Evolutionary conservation across 1,140 invertebrate species (phyloP).

Genomic region (Hycleus cichorii): DNA sequence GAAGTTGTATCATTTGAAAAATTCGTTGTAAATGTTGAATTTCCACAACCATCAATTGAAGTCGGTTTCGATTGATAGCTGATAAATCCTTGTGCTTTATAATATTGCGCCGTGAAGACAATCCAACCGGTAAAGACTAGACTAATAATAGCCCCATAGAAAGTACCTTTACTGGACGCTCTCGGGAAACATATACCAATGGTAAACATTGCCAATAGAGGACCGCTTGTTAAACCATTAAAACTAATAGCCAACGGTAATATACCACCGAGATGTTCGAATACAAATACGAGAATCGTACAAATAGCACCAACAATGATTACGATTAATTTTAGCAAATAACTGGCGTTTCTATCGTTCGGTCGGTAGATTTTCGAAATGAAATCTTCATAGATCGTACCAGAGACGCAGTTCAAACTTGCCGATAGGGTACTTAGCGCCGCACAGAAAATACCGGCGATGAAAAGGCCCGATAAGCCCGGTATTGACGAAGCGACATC

Average conservation of each 20-base stretch:
- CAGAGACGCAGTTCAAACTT: conserved; percentile 51
- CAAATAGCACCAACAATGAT: conserved; percentile 50
- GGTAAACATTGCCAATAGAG: conserved; percentile 57
- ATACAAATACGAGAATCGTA: conserved; percentile 52
- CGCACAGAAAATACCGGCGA: conserved; percentile 58
- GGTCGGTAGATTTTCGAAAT: conserved; percentile 40
- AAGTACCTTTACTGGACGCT: conserved; percentile 47
- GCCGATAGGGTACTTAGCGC: conserved; percentile 44
- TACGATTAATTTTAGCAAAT: conserved; percentile 51
- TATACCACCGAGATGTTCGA: conserved; percentile 53
- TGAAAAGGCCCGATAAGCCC: conserved; percentile 53
- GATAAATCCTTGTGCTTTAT: conserved; percentile 20
- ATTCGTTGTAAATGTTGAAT: background rate
- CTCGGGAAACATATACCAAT: conserved; percentile 59
- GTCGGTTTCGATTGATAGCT: conserved; percentile 18
- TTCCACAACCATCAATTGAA: conserved; percentile 21
- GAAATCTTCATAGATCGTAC: conserved; percentile 60
- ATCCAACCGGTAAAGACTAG: conserved; percentile 15
- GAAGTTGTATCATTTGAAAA: background rate
- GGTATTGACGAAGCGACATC: conserved; percentile 42
- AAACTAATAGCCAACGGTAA: conserved; percentile 55
- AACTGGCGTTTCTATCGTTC: conserved; percentile 40
- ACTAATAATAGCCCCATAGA: background rate
- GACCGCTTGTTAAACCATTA: conserved; percentile 55
- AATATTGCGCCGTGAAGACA: conserved; percentile 14